Conservation (phyloP, 2,797 vertebrate genomes). For the Carcharodon carcharias region DNA sequence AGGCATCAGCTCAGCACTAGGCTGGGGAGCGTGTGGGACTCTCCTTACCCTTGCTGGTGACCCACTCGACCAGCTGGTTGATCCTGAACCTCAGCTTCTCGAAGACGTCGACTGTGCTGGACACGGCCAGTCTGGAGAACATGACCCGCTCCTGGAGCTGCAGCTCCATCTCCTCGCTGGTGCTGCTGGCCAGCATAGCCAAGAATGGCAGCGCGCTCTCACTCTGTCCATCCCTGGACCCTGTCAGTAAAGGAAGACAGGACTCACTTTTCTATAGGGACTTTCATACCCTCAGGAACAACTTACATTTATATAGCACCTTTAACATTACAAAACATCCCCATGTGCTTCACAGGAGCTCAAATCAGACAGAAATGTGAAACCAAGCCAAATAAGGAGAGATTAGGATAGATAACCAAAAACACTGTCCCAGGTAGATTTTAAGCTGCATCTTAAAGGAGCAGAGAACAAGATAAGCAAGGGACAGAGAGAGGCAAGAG, state of each 20-base stretch:
- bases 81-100: background rate
- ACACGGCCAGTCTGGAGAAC: background rate
- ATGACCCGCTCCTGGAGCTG: background rate
- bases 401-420: no score
- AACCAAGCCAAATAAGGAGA: background rate
- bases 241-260: background rate
- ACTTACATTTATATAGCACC: background rate
- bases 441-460: background rate
- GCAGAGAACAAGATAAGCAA: background rate
- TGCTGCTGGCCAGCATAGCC: background rate
- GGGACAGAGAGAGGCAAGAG: rapidly evolving
- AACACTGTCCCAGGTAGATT: background rate
- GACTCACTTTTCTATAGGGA: background rate
- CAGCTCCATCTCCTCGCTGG: background rate
- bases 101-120: background rate
- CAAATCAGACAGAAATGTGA: background rate
- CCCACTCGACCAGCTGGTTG: background rate
- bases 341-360: background rate
- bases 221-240: background rate
- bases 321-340: background rate
- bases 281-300: background rate
- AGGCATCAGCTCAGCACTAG: no score
- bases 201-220: background rate
- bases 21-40: no score
- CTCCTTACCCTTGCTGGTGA: background rate